Base-by-base conservation (phyloP, 2,888 invertebrate genomes). In the Platycnemis pennipes region DNA sequence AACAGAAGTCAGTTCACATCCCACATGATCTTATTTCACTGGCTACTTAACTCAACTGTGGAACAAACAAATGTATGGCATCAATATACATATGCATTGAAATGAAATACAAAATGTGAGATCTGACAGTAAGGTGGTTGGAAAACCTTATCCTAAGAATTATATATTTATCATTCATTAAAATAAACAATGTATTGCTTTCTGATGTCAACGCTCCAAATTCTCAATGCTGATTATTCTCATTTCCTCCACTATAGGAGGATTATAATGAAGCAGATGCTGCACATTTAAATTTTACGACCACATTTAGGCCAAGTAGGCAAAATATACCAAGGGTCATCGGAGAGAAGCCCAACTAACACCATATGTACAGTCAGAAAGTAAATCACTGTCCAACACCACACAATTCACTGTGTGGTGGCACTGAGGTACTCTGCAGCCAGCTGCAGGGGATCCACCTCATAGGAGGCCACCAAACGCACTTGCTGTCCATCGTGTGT, bases 401-500 rank as follows among this genome's bases (percentile, higher is more conserved):
- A 89, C 8, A 53, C 56, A 89, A 13, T 63, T 91, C 91, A 91
- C 91, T 91, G 91, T 13, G 91, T 91, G 8, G 91, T 63, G 44
- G 91, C 91, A 63, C 63, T 63, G 26, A 91, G 63, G 91, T 91
- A 91, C 63, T 91, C 91, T 91, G 89, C 89, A 42, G 89, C 89
- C 95, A 85, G 95, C 95, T 96, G 96, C 94, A 96, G 95, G 7
- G 96, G 96, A 95, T 97, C 97, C 45, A 96, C 96, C 94, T 96
- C 96, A 94, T 97, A 97, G 94, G 98, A 97, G 94, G 97, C 97
- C 95, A 98, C 97, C 95, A 98, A 96, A 95, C 97, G 96, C 94
- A 97, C 97, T 96, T 97, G 97, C 96, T 97, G 96, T 95, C 97
- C 96, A 96, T 97, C 97, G 96, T 97, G 96, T 95, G 97, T 96